These are phyloP conservation scores for Brachypteracias leptosomus DNA, from an alignment of 2,113 vertebrate genomes.

Conservation along the genomic window DNA sequence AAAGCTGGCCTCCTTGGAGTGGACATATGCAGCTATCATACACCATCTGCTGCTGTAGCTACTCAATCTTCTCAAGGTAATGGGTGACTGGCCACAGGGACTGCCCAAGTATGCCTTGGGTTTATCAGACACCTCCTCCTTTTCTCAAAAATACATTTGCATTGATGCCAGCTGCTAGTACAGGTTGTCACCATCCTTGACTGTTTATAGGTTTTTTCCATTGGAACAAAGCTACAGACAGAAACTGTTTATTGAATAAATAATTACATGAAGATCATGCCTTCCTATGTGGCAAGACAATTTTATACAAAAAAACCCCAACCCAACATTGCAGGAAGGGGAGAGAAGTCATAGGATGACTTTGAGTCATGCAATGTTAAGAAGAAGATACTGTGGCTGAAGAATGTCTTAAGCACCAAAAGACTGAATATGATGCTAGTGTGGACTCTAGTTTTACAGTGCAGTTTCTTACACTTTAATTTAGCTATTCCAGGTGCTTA, in stretches of 20 bases:
- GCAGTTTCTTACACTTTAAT: not conserved
- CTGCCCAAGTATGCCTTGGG: not conserved
- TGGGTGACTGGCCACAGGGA: accelerated
- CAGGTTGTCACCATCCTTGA: not conserved
- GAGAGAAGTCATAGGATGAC: not conserved
- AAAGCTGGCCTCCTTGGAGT: not conserved
- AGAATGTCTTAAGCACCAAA: not conserved
- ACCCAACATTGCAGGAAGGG: not conserved
- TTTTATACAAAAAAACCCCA: not conserved
- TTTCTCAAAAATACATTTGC: not conserved
- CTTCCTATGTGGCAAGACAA: not conserved
- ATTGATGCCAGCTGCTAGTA: not conserved
- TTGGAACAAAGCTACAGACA: not conserved
- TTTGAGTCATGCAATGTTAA: not conserved
- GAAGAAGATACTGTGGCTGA: not conserved
- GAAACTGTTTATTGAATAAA: not conserved
- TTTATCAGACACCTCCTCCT: not conserved
- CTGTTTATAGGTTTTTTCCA: not conserved
- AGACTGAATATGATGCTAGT: not conserved
- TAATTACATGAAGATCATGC: not conserved
- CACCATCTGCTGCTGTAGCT: not conserved
- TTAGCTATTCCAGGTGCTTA: not conserved
- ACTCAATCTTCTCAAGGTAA: not conserved
- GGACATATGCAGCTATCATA: not conserved
- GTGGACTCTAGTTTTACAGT: not conserved